Evolutionary conservation across 2,113 vertebrate species (phyloP), one percentile per base, ranked within the genome.

Genomic region (Proteles cristata): DNA sequence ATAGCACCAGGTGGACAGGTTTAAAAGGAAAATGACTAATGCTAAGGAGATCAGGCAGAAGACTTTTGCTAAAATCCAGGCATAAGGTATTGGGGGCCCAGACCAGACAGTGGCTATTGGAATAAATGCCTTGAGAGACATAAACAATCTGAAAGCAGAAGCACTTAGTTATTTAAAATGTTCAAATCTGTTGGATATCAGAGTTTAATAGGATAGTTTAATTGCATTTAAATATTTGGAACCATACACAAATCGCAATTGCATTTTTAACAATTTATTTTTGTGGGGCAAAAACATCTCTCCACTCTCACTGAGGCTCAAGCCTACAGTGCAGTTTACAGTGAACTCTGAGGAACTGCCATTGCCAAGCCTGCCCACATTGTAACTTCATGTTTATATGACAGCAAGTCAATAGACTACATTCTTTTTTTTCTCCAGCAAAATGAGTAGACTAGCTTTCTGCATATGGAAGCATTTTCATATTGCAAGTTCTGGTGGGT

Each of bases 401-500:
- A 63, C 45, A n/a, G 66, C 69, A 74, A 81, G 92, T 65, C 65
- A 86, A 69, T 63, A 80, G 93, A 92, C 69, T 53, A 45, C 3
- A 10, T 45, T 90, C 79, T 88, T 68, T 33, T 35, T 35, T 31
- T 93, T 15, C n/a, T 86, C 84, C 31, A 90, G 77, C 61, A 97
- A 94, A 97, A 94, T 43, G 61, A 96, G 63, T 58, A 83, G 15
- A 91, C 35, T 73, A 95, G 86, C 39, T 94, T 95, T 87, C 58
- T 84, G 66, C 97, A 97, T 97, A 97, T 97, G 97, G 96, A 97
- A 97, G 58, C 79, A 81, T 97, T 98, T 98, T 97, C 90, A 94
- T 76, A 90, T 86, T 80, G 83, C 86, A 95, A 93, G 79, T 76
- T 86, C 91, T 91, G 76, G 50, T 39, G n/a, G 73, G 58, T 2